Conservation (phyloP, 2,113 vertebrate species). For the Eurystomus gularis region DNA sequence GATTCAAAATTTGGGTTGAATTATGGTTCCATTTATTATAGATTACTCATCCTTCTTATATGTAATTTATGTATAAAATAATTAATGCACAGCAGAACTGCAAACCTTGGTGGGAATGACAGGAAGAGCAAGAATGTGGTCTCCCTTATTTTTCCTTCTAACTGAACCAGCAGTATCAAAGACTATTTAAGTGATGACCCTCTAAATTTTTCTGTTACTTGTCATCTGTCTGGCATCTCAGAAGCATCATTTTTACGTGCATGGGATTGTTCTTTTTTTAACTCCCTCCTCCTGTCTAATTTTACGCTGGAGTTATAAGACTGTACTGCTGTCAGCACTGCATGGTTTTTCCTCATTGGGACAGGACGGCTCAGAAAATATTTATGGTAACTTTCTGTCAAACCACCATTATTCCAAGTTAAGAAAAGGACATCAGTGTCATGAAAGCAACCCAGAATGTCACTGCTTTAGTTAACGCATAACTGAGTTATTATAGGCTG, state of each 20-base stretch:
- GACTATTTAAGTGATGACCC: neutral
- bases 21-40: neutral
- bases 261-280: neutral
- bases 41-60: neutral
- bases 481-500: neutral
- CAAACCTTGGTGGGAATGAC: neutral
- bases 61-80: neutral
- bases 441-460: neutral
- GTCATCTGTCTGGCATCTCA: neutral
- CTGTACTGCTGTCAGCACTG: neutral
- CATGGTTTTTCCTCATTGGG: neutral
- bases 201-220: neutral
- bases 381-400: neutral
- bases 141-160: neutral
- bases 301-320: neutral
- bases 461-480: neutral
- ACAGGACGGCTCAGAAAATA: neutral
- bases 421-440: neutral
- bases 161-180: neutral
- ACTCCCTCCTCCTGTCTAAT: neutral
- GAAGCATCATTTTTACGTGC: neutral
- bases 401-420: neutral
- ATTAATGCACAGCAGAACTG: neutral
- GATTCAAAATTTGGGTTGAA: neutral
- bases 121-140: neutral